Base-by-base conservation (phyloP, 2,797 vertebrate genomes). In the Menidia menidia region DNA sequence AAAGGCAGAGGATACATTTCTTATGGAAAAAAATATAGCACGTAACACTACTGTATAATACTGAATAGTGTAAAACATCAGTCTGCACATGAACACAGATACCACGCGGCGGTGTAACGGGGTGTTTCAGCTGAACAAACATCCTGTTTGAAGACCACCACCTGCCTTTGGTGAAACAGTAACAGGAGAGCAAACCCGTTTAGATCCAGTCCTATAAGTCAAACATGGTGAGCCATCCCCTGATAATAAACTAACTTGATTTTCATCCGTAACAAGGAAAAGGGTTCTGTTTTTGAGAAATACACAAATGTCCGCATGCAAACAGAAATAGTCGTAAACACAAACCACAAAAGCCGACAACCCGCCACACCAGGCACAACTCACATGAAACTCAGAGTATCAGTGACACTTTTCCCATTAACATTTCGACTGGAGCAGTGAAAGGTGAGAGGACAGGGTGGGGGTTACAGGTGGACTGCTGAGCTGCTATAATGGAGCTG, bases 121-220 rank as follows among this genome's bases (percentile, higher is more conserved):
- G 32, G 35, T 57, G 51, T 85, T 76, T 90, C 74, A 84, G 87
- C 83, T 87, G 87, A 76, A 82, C 89, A 93, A 93, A 92, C 91
- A 91, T 91, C 89, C 90, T 87, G 85, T 85, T 75, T 87, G 64
- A 60, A 60, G 63, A 78, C 84, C 83, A 82, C 87, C 91, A 93
- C 85, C 90, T 93, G 90, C 87, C 87, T 56, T 44, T 73, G 60
- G 83, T 83, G 68, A 88, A 86, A 91, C 72, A 84, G 87, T 89
- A 84, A 92, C 86, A 68, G 39, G 56, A 85, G 66, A 83, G 76
- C 75, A 88, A 90, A 90, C 85, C 81, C 71, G 84, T 90, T 88
- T 77, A 64, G 71, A 64, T 32, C 8, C 71, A 18, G 61, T 56
- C 53, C 55, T 75, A 75, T 75, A 81, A 69, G 84, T 80, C 39